Evolutionary conservation across 2,888 invertebrate species (phyloP).

Genomic region (Chrysodeixis includens): DNA sequence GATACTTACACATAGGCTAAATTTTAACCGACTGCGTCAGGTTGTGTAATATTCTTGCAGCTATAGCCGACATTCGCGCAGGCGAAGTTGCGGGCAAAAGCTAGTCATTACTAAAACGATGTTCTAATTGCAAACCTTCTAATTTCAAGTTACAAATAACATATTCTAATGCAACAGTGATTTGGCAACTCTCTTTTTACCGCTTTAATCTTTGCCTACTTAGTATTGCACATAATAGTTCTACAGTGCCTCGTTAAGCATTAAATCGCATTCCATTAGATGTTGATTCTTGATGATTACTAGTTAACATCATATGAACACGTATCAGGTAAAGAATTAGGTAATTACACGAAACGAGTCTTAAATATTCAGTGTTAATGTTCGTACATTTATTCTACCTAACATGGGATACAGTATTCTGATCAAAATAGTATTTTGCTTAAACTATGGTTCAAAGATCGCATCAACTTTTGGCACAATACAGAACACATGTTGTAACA

Average conservation of each 20-base stretch:
- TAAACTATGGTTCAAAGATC: slow-evolving; percentile 15
- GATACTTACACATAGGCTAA: too few species aligned
- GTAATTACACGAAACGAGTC: slow-evolving; percentile 32
- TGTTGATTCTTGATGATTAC: slow-evolving; percentile 29
- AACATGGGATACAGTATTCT: slow-evolving; percentile 25
- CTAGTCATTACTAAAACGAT: too few species aligned
- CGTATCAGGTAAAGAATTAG: slow-evolving; percentile 29
- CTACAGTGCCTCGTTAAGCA: slow-evolving; percentile 32
- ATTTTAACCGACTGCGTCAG: too few species aligned
- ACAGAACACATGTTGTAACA: not conserved
- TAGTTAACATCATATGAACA: slow-evolving; percentile 24
- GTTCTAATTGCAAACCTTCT: too few species aligned
- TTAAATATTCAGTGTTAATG: slow-evolving; percentile 31
- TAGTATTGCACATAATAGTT: slow-evolving; percentile 28
- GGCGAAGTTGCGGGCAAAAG: too few species aligned
- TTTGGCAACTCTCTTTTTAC: not conserved
- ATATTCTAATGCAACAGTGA: not conserved
- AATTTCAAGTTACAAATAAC: too few species aligned
- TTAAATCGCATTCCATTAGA: slow-evolving; percentile 48
- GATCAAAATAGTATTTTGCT: slow-evolving; percentile 31
- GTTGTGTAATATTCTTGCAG: too few species aligned
- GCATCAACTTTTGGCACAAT: not conserved
- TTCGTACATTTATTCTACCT: slow-evolving; percentile 13
- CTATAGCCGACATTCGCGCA: too few species aligned
- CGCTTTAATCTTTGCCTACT: slow-evolving; percentile 49